These are phyloP conservation scores for Pteropus rufus DNA, from an alignment of 2,797 vertebrate species.

Conservation along the genomic window DNA sequence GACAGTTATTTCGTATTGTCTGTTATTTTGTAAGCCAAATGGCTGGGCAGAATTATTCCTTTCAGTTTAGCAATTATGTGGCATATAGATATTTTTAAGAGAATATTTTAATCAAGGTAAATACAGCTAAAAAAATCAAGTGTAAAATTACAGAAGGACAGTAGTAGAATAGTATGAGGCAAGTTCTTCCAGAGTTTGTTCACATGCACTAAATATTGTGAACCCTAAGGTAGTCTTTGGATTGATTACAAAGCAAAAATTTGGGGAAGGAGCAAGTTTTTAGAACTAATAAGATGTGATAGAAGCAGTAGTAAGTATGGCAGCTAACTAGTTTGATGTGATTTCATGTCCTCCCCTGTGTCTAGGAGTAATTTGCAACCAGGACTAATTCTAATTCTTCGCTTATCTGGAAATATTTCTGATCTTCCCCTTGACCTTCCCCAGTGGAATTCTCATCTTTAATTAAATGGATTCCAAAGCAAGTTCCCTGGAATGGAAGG, in stretches of 20 bases:
- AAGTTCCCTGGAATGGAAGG: not conserved
- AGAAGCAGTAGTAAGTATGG: not conserved
- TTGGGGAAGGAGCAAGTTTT: not conserved
- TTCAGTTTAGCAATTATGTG: not conserved
- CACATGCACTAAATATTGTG: not conserved
- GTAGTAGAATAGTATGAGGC: not conserved
- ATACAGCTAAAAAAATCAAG: not conserved
- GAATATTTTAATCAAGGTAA: constrained; percentile 13
- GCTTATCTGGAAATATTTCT: not conserved
- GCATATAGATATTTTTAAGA: not conserved
- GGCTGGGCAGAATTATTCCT: not conserved
- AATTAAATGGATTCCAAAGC: not conserved
- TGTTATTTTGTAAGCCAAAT: constrained; percentile 46
- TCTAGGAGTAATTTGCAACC: not conserved
- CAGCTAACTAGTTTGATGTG: not conserved
- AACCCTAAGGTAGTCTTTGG: not conserved
- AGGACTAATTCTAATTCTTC: not conserved
- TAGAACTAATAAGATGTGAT: not conserved
- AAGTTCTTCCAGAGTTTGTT: not conserved
- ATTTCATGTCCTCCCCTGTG: not conserved
- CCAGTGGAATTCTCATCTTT: not conserved
- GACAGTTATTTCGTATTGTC: not conserved
- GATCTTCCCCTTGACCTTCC: not conserved
- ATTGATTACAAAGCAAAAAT: not conserved
- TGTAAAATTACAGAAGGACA: not conserved